Conservation (phyloP, 2,888 invertebrate genomes). For the Silvanus unidentatus region DNA sequence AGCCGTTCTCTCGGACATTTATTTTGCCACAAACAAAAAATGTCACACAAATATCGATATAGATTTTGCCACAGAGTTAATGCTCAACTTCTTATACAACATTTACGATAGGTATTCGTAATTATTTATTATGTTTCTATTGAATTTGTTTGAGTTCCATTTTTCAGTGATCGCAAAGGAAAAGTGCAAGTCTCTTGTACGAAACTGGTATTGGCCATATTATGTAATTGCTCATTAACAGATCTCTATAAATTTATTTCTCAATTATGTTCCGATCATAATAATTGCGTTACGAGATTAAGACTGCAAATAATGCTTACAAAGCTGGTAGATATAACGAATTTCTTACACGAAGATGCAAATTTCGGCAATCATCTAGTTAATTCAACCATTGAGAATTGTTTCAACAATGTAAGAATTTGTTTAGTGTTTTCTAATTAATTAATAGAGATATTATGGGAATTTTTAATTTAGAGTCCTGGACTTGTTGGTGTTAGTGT, state of each 20-base stretch:
- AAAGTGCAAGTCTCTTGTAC: slow-evolving; percentile 62
- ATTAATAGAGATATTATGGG: neutral
- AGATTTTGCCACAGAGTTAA: slow-evolving; percentile 58
- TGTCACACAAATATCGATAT: slow-evolving; percentile 56
- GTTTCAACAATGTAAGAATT: slow-evolving; percentile 60
- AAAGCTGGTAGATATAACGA: slow-evolving; percentile 56
- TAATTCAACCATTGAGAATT: slow-evolving; percentile 63
- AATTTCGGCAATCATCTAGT: slow-evolving; percentile 59
- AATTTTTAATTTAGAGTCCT: slow-evolving; percentile 50
- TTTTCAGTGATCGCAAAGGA: slow-evolving; percentile 54
- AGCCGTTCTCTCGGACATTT: slow-evolving; percentile 67
- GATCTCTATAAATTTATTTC: slow-evolving; percentile 64
- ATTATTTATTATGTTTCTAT: slow-evolving; percentile 5
- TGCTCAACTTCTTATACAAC: slow-evolving; percentile 61
- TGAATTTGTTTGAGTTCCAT: too few species aligned
- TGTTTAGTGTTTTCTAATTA: neutral
- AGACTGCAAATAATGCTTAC: slow-evolving; percentile 57
- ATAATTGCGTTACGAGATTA: slow-evolving; percentile 63
- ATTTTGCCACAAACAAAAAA: slow-evolving; percentile 66
- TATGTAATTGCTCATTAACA: slow-evolving; percentile 59
- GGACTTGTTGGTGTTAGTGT: slow-evolving; percentile 64
- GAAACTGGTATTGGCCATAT: slow-evolving; percentile 60
- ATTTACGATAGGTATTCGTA: slow-evolving; percentile 60
- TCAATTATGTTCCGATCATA: slow-evolving; percentile 67
- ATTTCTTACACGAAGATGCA: slow-evolving; percentile 57